Conservation (phyloP, 2,113 vertebrate genomes). For the Dolichallabes microphthalmus region DNA sequence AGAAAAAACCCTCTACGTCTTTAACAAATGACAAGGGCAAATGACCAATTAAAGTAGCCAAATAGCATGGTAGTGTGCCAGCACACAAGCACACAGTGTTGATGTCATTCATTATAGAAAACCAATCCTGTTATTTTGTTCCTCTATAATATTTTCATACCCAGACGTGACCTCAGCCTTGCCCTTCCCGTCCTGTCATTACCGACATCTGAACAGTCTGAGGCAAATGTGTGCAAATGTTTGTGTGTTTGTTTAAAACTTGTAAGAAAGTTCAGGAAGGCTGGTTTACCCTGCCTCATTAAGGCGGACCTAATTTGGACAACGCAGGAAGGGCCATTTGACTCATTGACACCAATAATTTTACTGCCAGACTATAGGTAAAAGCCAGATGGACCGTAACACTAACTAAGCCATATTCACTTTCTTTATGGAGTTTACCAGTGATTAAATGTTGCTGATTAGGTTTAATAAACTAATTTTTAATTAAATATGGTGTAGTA, state of each 20-base stretch:
- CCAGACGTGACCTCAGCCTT: slow-evolving; percentile 11
- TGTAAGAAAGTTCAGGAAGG: slow-evolving; percentile 16
- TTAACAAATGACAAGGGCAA: neutral
- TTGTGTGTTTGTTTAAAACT: slow-evolving; percentile 18
- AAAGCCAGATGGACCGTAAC: slow-evolving; percentile 35
- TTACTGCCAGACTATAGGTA: slow-evolving; percentile 25
- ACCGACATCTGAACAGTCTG: slow-evolving; percentile 12
- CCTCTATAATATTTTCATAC: slow-evolving; percentile 28
- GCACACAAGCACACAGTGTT: neutral
- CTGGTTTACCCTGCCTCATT: slow-evolving; percentile 32
- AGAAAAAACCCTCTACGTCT: neutral
- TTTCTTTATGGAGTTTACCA: slow-evolving; percentile 15
- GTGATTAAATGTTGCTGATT: slow-evolving; percentile 23
- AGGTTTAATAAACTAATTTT: slow-evolving; percentile 18
- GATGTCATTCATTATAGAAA: slow-evolving; percentile 22
- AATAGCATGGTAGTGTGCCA: neutral
- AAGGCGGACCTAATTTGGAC: neutral
- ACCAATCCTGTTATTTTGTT: slow-evolving; percentile 16
- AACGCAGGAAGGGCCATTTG: slow-evolving; percentile 32
- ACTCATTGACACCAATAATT: slow-evolving; percentile 55
- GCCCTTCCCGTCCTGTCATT: slow-evolving; percentile 23
- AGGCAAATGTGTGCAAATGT: slow-evolving; percentile 17
- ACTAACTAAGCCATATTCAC: slow-evolving; percentile 26
- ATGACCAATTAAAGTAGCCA: slow-evolving; percentile 3
- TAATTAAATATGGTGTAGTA: slow-evolving; percentile 17